Base-by-base conservation (phyloP, 2,797 vertebrate genomes). In the Stomatorhinus walkeri region DNA sequence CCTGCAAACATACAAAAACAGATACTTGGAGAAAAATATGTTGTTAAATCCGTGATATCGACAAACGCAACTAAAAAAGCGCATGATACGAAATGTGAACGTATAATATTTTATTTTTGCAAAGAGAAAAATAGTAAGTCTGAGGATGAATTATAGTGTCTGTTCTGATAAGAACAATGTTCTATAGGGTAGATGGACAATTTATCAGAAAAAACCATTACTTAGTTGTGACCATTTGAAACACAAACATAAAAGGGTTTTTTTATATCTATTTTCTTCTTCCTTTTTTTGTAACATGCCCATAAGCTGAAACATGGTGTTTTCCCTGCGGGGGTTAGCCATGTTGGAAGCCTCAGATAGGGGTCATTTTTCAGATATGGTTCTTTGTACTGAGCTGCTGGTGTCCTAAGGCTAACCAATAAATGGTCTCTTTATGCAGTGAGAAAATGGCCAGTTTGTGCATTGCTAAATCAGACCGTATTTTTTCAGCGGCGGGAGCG, bases 391-490 rank as follows among this genome's bases (percentile, higher is more conserved):
- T 85, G 88, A 85, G 87, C 56, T 46, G 88, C 93, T 92, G 87
- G 92, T 91, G 93, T 96, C 95, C 96, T 95, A 92, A 89, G 95
- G 94, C 95, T 95, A 93, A 94, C 94, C 94, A 93, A 92, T 94
- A 96, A 96, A 96, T 95, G 94, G 95, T 91, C 94, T 95, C 96
- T 96, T 96, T 96, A 94, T 96, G 94, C 95, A 94, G 94, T 83
- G 90, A 93, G 94, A 96, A 97, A 97, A 97, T 96, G 95, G 95
- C 93, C 96, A 95, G 94, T 96, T 95, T 95, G 95, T 95, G 93
- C 95, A 93, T 96, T 96, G 95, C 95, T 96, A 96, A 97, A 96
- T 97, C 96, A 95, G 95, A 94, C 94, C 94, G 94, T 94, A 90
- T 87, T 56, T 87, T 59, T 96, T 94, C 43, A 19, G 94, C 95